Evolutionary conservation across 2,113 vertebrate species (phyloP).

Genomic region (Gila orcuttii): DNA sequence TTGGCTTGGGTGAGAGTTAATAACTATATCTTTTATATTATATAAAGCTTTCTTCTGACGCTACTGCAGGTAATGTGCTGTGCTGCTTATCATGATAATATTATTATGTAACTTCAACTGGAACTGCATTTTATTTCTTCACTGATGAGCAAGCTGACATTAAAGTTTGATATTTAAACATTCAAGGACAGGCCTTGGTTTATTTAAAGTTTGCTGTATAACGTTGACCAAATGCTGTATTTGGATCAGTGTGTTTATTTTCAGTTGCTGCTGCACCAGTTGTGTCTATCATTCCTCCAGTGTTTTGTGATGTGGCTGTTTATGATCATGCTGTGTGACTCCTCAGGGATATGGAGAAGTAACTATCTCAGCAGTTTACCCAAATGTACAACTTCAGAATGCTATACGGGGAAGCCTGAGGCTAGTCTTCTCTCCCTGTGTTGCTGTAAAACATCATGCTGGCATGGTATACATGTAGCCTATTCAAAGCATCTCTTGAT

Average conservation of each 20-base stretch:
- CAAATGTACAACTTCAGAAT: constrained; percentile 21
- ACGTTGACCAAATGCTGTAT: not conserved
- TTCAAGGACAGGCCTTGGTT: not conserved
- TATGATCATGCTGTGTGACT: constrained; percentile 8
- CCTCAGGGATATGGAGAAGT: constrained; percentile 18
- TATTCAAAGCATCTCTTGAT: not conserved
- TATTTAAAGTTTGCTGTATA: constrained; percentile 4
- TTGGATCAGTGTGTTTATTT: constrained; percentile 15
- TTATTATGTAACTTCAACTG: not conserved
- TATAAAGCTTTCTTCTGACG: not conserved
- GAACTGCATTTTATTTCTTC: not conserved
- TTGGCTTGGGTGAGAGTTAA: not conserved
- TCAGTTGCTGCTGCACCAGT: constrained; percentile 15
- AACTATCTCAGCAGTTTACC: constrained; percentile 22
- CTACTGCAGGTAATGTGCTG: not conserved
- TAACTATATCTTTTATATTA: not conserved
- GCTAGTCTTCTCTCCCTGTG: constrained; percentile 1
- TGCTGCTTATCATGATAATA: not conserved
- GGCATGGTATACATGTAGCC: not conserved
- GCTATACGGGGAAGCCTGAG: constrained; percentile 2
- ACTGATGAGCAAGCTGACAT: not conserved
- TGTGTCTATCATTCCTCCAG: constrained; percentile 15
- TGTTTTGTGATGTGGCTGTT: not conserved
- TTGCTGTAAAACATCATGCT: not conserved
- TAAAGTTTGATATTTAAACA: not conserved